Percentiles rank a stretch among this genome's conserved stretches.
Evolutionary conservation across 2,888 invertebrate genomes (phyloP).

Genomic region (Platycheirus rosarum): DNA sequence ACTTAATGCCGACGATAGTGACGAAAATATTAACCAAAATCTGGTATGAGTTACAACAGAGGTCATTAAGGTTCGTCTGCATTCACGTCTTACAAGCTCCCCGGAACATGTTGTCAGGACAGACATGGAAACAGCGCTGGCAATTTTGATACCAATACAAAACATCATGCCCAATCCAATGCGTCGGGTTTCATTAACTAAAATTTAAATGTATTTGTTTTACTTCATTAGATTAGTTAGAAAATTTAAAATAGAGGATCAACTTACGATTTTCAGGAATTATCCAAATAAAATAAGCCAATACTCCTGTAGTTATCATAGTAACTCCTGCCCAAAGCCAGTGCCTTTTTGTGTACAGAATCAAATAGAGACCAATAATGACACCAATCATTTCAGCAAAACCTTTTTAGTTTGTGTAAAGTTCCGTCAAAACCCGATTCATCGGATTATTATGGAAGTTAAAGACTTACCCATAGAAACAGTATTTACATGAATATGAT

Average conservation of each 20-base stretch:
- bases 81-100: conserved; percentile 79
- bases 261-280: conserved; percentile 79
- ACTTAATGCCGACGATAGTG: conserved; percentile 78
- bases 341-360: conserved; percentile 80
- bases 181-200: conserved; percentile 78
- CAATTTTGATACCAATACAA: conserved; percentile 80
- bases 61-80: conserved; percentile 77
- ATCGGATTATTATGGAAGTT: neutral
- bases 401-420: too few relatives aligned
- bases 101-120: conserved; percentile 81
- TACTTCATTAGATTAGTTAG: too few relatives aligned
- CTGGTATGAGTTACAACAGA: conserved; percentile 80
- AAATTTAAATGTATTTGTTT: conserved; percentile 6
- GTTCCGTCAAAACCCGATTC: neutral
- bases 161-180: conserved; percentile 80
- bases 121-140: conserved; percentile 80
- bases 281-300: conserved; percentile 80
- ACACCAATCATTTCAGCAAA: conserved; percentile 81
- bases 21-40: conserved; percentile 78
- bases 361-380: conserved; percentile 80
- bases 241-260: too few relatives aligned
- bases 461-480: conserved; percentile 79
- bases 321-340: conserved; percentile 81
- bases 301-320: conserved; percentile 78
- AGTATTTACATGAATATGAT: conserved; percentile 81